phyloP scores from a whole-genome alignment of 2,113 vertebrate species.

The Podarcis raffonei region DNA sequence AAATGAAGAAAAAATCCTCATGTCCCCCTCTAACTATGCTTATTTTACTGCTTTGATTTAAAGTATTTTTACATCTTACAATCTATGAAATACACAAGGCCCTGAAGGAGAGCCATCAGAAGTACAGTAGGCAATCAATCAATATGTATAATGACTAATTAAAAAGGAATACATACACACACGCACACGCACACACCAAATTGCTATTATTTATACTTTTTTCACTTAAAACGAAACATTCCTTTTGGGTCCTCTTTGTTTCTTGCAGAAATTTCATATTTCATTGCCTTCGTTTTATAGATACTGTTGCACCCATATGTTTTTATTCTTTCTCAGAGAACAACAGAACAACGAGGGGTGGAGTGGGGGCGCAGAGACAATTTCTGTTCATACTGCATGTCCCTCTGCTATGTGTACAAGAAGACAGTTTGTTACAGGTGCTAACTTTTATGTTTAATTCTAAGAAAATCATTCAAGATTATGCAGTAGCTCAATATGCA shows the following conservation, averaged over 20 bases:
- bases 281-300: not conserved
- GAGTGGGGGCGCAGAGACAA: not conserved
- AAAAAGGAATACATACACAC: conserved; percentile 63
- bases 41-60: conserved; percentile 78
- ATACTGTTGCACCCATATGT: conserved; percentile 9
- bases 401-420: conserved; percentile 10
- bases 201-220: conserved; percentile 65
- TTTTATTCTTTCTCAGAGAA: not conserved
- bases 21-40: conserved; percentile 76
- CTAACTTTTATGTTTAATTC: conserved; percentile 46
- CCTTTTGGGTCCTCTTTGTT: conserved; percentile 48
- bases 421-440: conserved; percentile 24
- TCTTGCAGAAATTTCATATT: conserved; percentile 45
- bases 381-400: not conserved
- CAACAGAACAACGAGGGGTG: too few species aligned
- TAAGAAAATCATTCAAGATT: conserved; percentile 38
- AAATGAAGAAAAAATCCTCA: conserved; percentile 81
- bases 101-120: conserved; percentile 65
- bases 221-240: conserved; percentile 64
- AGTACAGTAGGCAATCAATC: conserved; percentile 69
- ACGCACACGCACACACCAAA: conserved; percentile 36
- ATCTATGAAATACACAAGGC: conserved; percentile 70
- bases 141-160: conserved; percentile 72
- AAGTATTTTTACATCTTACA: conserved; percentile 75
- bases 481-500: not conserved